These are phyloP conservation scores for Cepaea nemoralis DNA, from an alignment of 1,140 invertebrate genomes.

Conservation along the genomic window DNA sequence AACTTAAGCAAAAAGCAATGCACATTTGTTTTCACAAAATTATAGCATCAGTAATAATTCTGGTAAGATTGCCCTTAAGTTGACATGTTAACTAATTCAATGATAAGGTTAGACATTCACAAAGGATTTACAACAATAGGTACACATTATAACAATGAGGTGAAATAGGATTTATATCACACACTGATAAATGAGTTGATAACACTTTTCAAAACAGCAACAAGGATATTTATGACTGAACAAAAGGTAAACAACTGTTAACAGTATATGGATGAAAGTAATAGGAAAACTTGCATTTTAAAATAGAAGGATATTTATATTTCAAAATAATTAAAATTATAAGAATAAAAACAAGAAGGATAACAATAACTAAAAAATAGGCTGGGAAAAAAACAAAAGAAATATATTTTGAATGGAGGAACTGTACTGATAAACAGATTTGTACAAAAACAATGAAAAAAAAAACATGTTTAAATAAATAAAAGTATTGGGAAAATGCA, in stretches of 20 bases:
- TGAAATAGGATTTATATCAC: constrained; percentile 29
- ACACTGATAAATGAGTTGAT: constrained; percentile 16
- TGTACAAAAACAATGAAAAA: neutral
- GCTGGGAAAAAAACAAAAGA: neutral
- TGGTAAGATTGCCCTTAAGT: no score
- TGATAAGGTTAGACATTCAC: neutral
- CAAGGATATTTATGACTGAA: constrained; percentile 8
- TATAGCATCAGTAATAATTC: no score
- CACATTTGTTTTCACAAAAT: no score
- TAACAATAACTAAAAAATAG: neutral
- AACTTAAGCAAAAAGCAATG: no score
- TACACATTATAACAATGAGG: constrained; percentile 22
- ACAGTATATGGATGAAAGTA: neutral
- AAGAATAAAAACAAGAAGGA: neutral
- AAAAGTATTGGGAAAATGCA: neutral
- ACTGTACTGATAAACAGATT: neutral
- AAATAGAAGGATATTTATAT: neutral
- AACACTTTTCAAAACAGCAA: constrained; percentile 12
- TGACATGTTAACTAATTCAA: neutral
- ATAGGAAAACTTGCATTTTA: neutral
- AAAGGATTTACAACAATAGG: neutral
- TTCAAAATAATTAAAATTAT: neutral
- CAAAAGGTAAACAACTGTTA: neutral
- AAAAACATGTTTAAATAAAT: no score
- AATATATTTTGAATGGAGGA: no score